Evolutionary conservation across 1,140 invertebrate genomes (phyloP), one percentile per base, ranked within the genome.

Genomic region (Brachystomella parvula): DNA sequence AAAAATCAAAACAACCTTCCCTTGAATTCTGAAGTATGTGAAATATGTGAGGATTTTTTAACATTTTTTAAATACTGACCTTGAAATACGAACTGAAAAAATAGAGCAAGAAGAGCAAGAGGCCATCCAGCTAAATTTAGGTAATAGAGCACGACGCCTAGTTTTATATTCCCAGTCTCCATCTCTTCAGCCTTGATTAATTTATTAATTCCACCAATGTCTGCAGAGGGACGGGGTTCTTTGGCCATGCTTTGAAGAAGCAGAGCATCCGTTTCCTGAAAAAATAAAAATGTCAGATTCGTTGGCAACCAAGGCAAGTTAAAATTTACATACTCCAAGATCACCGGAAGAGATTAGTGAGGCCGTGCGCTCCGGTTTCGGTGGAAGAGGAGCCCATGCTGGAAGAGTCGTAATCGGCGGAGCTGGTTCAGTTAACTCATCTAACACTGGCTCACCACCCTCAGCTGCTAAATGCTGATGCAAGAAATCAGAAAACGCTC

Each of bases 21-120:
- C 90, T 76, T 96, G 95, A 29, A 93, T 87, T 70, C 89, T 89
- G 53, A 96, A 82, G 76, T 93, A 92, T 76, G 89, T 81, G 76
- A 30, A 60, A 60, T 60, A 30, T 6, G 26, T 30, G 3, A 28
- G 26, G 30, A 21, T 29, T 29, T 21, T 29, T 30, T 9, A 31
- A 31, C 3, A 32, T 59, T 3, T 32, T 30, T 30, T 59, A 53
- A 6, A 21, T 6, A 53, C 49, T 59, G 9, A 39, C 60, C 30
- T 47, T 62, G 60, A 28, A 44, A 62, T 2, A 44, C 19, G 9
- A 62, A 26, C 15, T 62, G 60, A 26, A 62, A 26, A 44, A 19
- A 47, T 3, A 62, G 3, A 24, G 60, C 33, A 12, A 26, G 17
- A 24, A 47, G 3, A 24, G 31, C 30, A 2, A 62, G 30, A 15